phyloP scores from a whole-genome alignment of 1,140 invertebrate species.

The Dufourea novaeangliae region DNA sequence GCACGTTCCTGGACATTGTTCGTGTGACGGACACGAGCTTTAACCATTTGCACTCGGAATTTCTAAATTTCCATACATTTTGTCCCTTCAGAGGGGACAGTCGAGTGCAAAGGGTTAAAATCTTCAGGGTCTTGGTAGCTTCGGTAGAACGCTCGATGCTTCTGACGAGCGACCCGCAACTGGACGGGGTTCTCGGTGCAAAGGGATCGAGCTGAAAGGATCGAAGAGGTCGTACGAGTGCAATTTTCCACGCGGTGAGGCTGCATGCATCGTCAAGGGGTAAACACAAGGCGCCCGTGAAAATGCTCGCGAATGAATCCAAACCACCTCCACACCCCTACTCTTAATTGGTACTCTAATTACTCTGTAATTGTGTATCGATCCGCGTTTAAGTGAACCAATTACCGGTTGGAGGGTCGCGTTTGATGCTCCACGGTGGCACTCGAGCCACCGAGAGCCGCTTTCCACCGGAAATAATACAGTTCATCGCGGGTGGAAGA shows the following conservation, averaged over 20 bases:
- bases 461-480: constrained; percentile 65
- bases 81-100: too few species aligned
- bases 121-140: too few species aligned
- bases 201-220: not conserved
- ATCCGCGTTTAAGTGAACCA: constrained; percentile 69
- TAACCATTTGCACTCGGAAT: too few species aligned
- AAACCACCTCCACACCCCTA: too few species aligned
- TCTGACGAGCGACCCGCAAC: not conserved
- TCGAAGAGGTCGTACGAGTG: not conserved
- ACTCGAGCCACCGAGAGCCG: constrained; percentile 51
- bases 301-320: constrained; percentile 43
- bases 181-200: too few species aligned
- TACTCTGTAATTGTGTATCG: constrained; percentile 71
- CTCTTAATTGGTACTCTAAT: constrained; percentile 68
- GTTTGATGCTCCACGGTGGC: constrained; percentile 50
- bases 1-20: too few species aligned
- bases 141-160: too few species aligned
- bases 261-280: constrained; percentile 11
- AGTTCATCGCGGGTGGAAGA: constrained; percentile 55
- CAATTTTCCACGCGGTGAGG: not conserved
- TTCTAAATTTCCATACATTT: too few species aligned
- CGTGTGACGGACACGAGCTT: too few species aligned
- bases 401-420: constrained; percentile 51
- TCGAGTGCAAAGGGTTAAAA: too few species aligned
- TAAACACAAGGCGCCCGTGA: constrained; percentile 28